phyloP scores from a whole-genome alignment of 2,888 invertebrate species.

The Agonopterix arenella region DNA sequence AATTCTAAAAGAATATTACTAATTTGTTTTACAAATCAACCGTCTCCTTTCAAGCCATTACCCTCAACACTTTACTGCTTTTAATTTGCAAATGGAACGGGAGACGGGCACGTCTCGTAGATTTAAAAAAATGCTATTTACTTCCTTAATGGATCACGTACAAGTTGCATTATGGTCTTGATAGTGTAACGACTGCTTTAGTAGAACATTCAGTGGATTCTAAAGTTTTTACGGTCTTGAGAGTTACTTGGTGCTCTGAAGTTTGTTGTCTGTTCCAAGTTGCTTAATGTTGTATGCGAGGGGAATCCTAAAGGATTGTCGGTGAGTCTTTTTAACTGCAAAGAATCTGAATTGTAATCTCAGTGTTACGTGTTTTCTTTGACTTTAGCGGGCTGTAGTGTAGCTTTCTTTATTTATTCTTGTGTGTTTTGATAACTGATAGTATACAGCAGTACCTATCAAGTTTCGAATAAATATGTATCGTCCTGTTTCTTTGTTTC shows the following conservation, averaged over 20 bases:
- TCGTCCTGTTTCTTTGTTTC: too few relatives aligned
- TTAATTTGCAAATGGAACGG: conserved; percentile 16
- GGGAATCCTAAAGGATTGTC: conserved; percentile 7
- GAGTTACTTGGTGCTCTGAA: conserved; percentile 11
- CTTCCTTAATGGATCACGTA: conserved; percentile 19
- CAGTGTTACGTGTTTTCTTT: too few relatives aligned
- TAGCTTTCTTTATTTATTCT: too few relatives aligned
- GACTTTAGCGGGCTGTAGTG: too few relatives aligned
- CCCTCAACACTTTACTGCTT: conserved; percentile 8
- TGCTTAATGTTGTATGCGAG: conserved; percentile 13
- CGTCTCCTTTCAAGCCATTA: conserved; percentile 3
- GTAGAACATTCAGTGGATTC: conserved; percentile 14
- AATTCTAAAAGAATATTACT: not conserved
- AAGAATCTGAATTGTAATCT: too few relatives aligned
- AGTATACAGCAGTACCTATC: too few relatives aligned
- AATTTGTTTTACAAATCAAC: conserved; percentile 6
- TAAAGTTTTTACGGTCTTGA: conserved; percentile 13
- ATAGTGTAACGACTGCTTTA: conserved; percentile 10
- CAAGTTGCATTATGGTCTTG: conserved; percentile 12
- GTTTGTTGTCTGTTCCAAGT: conserved; percentile 13
- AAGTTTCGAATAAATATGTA: too few relatives aligned
- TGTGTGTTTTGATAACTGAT: too few relatives aligned
- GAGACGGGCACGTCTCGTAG: conserved; percentile 11
- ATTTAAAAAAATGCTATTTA: conserved; percentile 16
- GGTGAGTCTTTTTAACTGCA: conserved; percentile 1